A percentile compares a stretch with the other conserved stretches of the same genome.
phyloP scores from a whole-genome alignment of 2,113 vertebrate species.

The Charina bottae region DNA sequence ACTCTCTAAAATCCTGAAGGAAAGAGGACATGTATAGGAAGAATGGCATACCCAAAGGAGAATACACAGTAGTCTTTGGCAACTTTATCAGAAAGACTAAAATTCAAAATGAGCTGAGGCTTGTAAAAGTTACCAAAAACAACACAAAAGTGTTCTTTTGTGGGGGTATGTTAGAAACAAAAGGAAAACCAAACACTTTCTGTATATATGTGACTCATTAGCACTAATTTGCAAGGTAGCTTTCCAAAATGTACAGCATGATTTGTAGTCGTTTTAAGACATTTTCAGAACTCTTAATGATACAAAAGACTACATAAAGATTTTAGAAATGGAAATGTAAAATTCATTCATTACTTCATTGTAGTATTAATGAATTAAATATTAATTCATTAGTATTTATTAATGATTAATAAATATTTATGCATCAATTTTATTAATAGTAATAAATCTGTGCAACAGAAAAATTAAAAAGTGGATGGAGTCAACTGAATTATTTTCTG shows the following conservation, averaged over 20 bases:
- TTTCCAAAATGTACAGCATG: conserved; percentile 16
- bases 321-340: conserved; percentile 36
- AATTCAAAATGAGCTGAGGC: not conserved
- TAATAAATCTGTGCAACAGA: conserved; percentile 15
- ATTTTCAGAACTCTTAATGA: not conserved
- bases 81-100: not conserved
- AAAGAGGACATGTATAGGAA: not conserved
- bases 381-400: not conserved
- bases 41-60: not conserved
- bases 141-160: not conserved
- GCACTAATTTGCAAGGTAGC: conserved; percentile 23
- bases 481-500: not conserved
- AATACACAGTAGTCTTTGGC: not conserved
- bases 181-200: not conserved
- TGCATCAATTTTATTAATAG: not conserved
- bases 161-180: not conserved
- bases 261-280: conserved; percentile 9
- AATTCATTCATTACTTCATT: conserved; percentile 34
- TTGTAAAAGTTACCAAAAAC: not conserved
- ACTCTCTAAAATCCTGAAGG: not conserved
- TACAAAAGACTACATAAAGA: rapidly evolving
- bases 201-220: not conserved
- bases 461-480: not conserved
- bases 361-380: conserved; percentile 34
- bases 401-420: not conserved